phyloP scores from a whole-genome alignment of 2,113 vertebrate species.

The Anser cygnoides region DNA sequence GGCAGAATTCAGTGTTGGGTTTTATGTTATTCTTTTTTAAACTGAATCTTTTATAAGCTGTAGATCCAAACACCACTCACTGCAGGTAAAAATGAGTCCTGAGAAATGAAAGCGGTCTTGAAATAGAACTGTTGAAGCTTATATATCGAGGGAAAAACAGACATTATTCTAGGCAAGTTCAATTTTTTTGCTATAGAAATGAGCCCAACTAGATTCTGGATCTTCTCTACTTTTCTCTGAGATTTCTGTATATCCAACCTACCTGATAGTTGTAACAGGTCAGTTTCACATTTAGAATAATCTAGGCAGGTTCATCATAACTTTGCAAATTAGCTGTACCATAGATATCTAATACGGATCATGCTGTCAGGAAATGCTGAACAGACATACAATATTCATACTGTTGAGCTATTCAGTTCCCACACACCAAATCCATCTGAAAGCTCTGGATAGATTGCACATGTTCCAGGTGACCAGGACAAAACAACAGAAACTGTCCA shows the following conservation, averaged over 20 bases:
- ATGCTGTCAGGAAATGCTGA: neutral
- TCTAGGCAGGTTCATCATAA: neutral
- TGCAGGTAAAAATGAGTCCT: neutral
- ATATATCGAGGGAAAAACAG: neutral
- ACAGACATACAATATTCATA: neutral
- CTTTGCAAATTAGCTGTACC: constrained; percentile 15
- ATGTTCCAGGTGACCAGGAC: neutral
- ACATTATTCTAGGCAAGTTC: neutral
- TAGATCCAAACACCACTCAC: neutral
- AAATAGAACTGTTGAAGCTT: neutral
- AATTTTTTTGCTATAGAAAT: neutral
- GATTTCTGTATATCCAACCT: neutral
- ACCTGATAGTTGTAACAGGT: neutral
- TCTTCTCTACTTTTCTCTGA: neutral
- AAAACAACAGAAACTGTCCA: neutral
- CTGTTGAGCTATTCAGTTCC: neutral
- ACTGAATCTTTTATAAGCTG: neutral
- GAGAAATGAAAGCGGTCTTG: neutral
- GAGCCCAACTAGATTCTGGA: neutral
- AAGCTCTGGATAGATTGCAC: neutral
- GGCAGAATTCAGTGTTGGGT: neutral
- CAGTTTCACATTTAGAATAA: neutral
- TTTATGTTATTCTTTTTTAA: neutral
- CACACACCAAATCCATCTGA: neutral
- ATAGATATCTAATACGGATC: neutral